A percentile compares a stretch with the other conserved stretches of the same genome.
phyloP scores from a whole-genome alignment of 2,113 vertebrate species.

The Aegotheles bennettii region DNA sequence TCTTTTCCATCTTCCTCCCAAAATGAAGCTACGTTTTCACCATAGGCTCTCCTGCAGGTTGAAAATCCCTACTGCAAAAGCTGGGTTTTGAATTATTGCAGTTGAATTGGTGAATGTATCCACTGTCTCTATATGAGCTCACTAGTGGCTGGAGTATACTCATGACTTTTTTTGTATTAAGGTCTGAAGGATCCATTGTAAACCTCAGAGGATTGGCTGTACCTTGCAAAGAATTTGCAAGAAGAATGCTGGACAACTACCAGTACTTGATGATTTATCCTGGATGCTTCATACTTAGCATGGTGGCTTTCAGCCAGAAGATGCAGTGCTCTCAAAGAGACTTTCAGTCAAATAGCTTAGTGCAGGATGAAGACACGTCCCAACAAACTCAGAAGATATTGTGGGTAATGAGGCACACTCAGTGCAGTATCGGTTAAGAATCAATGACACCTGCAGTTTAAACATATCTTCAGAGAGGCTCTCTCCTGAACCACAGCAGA shows the following conservation, averaged over 20 bases:
- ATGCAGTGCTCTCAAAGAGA: not conserved
- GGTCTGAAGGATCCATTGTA: not conserved
- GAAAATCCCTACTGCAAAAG: not conserved
- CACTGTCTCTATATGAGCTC: not conserved
- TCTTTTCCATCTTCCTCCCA: not conserved
- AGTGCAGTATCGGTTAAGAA: not conserved
- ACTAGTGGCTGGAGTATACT: not conserved
- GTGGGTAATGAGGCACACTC: not conserved
- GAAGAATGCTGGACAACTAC: not conserved
- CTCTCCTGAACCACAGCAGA: not conserved
- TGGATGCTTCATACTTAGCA: not conserved
- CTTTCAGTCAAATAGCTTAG: not conserved
- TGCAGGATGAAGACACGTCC: not conserved
- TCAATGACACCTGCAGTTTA: not conserved
- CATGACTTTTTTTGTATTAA: not conserved
- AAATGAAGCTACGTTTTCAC: not conserved
- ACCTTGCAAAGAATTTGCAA: not conserved
- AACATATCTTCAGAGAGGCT: not conserved
- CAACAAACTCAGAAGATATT: not conserved
- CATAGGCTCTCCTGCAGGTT: not conserved
- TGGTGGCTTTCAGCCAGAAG: not conserved
- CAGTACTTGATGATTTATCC: not conserved
- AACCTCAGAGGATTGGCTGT: not conserved
- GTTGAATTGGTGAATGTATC: not conserved
- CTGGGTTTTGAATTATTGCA: not conserved